Conservation (phyloP, 1,140 invertebrate species). For the Diachasmimorpha longicaudata region DNA sequence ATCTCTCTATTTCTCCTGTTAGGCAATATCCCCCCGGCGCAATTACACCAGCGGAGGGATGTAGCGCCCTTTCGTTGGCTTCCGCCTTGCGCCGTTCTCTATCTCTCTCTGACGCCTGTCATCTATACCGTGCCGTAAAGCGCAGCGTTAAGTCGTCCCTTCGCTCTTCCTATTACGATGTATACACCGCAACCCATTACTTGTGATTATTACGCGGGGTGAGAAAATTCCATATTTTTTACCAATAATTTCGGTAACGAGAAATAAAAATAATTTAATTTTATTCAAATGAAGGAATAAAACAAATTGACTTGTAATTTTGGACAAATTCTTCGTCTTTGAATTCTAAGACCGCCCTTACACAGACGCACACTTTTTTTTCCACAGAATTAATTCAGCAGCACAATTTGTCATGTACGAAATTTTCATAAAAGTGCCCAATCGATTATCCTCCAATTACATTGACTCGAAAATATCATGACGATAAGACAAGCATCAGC, state of each 20-base stretch:
- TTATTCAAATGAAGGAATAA: background rate
- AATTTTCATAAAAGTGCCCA: too few relatives aligned
- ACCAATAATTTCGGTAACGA: background rate
- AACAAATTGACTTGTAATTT: too few relatives aligned
- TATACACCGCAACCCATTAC: background rate
- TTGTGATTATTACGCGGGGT: background rate
- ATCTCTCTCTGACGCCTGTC: background rate
- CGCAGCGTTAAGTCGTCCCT: background rate
- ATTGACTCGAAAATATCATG: too few relatives aligned
- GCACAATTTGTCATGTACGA: background rate
- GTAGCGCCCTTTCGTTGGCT: background rate
- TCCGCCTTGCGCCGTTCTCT: background rate
- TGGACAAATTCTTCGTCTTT: too few relatives aligned
- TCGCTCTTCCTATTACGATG: background rate
- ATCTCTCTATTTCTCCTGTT: background rate
- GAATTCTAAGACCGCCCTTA: too few relatives aligned
- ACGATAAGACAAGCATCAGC: too few relatives aligned
- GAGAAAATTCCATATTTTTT: background rate
- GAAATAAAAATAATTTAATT: background rate
- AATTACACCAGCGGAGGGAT: background rate
- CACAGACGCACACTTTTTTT: too few relatives aligned
- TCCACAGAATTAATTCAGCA: too few relatives aligned
- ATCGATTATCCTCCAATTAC: too few relatives aligned
- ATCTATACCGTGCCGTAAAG: background rate
- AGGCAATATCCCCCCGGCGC: background rate